phyloP scores from a whole-genome alignment of 2,888 invertebrate genomes.

The Tuta absoluta region DNA sequence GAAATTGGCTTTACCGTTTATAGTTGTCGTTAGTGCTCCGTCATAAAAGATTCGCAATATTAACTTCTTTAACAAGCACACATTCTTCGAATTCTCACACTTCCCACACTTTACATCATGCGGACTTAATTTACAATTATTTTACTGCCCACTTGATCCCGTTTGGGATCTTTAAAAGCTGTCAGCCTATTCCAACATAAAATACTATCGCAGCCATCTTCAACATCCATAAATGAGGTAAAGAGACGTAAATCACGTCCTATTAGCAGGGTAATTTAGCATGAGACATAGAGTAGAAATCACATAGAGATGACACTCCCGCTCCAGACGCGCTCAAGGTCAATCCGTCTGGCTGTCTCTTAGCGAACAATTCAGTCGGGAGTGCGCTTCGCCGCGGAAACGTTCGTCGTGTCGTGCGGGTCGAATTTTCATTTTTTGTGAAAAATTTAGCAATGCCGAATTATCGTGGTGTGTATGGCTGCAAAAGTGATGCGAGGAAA shows the following conservation, averaged over 20 bases:
- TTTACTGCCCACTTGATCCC: slow-evolving; percentile 20
- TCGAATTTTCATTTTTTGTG: too few relatives aligned
- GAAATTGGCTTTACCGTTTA: neutral
- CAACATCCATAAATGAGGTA: slow-evolving; percentile 11
- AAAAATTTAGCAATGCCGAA: too few relatives aligned
- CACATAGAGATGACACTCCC: too few relatives aligned
- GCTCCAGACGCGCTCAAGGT: too few relatives aligned
- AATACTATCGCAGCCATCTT: slow-evolving; percentile 30
- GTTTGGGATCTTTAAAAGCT: slow-evolving; percentile 24
- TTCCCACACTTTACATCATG: slow-evolving; percentile 23
- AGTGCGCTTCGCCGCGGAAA: too few relatives aligned
- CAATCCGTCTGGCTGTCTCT: too few relatives aligned
- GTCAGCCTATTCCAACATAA: slow-evolving; percentile 18
- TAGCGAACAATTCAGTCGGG: too few relatives aligned
- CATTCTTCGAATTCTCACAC: slow-evolving; percentile 17
- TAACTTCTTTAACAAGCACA: slow-evolving; percentile 1
- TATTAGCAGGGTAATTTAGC: slow-evolving; percentile 61
- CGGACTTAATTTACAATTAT: slow-evolving; percentile 27
- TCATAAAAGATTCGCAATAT: slow-evolving; percentile 1
- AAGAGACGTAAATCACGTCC: slow-evolving; percentile 51
- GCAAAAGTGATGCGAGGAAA: too few relatives aligned
- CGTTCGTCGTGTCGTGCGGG: too few relatives aligned
- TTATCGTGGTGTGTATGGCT: too few relatives aligned
- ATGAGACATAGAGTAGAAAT: too few relatives aligned
- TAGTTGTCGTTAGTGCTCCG: neutral